Base-by-base conservation (phyloP, 2,888 invertebrate genomes). In the Phyllotreta cruciferae region DNA sequence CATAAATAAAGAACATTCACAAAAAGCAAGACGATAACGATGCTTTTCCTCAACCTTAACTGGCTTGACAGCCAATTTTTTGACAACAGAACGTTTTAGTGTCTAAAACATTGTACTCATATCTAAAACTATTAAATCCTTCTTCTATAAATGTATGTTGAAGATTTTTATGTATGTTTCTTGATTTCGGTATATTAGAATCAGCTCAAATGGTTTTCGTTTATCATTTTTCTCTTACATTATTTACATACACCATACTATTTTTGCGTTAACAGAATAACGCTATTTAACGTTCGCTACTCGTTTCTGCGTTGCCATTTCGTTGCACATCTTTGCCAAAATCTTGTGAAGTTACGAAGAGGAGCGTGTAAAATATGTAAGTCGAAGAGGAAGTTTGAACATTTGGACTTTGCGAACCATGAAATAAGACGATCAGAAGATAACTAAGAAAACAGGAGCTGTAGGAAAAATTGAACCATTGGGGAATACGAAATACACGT, bases 361-460 rank as follows among this genome's bases (percentile, higher is more conserved):
- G 52, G 37, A 52, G 52, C 52, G 52, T 37, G 52, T 52, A 52
- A 56, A 56, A 56, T 56, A 60, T 58, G 41, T 52, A 42, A 58
- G 60, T 41, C 8, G 14, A 45, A 53, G 14, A 52, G 60, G 37
- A 60, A 60, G 52, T 60, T 53, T 70, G 72, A 70, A 71, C 73
- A 71, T 73, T 76, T 73, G 75, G 74, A 76, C 74, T 76, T 78
- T 78, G 77, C 78, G 78, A 79, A 73, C 78, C 79, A 78, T 79
- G 78, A 79, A 79, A 79, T 79, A 78, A 78, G 78, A 75, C 76
- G 77, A 79, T 78, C 78, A 75, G 74, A 73, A 74, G 73, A 72
- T 73, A 73, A 69, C 73, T 73, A 74, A 76, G 76, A 73, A 77
- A 71, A 73, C 70, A 64, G 66, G 66, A 69, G 64, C 66, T 56